These are phyloP conservation scores for Acleris sparsana DNA, from an alignment of 2,888 invertebrate species.

Conservation along the genomic window DNA sequence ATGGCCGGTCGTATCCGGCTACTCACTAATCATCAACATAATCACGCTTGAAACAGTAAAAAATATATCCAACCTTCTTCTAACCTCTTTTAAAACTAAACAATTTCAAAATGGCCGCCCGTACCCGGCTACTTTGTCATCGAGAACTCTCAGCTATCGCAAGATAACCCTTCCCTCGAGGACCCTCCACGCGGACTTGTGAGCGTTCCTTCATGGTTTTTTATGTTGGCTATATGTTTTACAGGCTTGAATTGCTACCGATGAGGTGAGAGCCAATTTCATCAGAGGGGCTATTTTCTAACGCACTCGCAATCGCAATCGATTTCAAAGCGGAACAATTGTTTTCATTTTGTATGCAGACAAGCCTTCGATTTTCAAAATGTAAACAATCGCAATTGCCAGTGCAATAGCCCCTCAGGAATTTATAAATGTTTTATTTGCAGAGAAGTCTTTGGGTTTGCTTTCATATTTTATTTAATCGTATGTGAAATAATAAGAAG, in stretches of 20 bases:
- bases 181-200: slow-evolving; percentile 35
- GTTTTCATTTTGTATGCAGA: too few species aligned
- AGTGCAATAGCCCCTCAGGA: too few species aligned
- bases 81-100: slow-evolving; percentile 7
- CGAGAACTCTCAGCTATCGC: slow-evolving; percentile 32
- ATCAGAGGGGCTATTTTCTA: too few species aligned
- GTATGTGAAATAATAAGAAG: too few species aligned
- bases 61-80: not conserved
- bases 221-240: slow-evolving; percentile 46
- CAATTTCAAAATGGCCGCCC: slow-evolving; percentile 27
- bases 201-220: slow-evolving; percentile 41
- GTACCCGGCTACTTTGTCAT: slow-evolving; percentile 24
- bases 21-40: slow-evolving; percentile 1
- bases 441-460: too few species aligned
- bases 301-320: too few species aligned
- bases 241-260: slow-evolving; percentile 30
- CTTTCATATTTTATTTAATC: too few species aligned
- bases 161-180: slow-evolving; percentile 35
- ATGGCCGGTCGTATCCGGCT: slow-evolving; percentile 18
- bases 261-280: slow-evolving; percentile 26
- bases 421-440: too few species aligned
- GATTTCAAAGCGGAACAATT: too few species aligned
- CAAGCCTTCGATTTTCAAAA: too few species aligned
- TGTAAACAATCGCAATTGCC: too few species aligned
- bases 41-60: too few species aligned